phyloP scores from a whole-genome alignment of 2,797 vertebrate genomes.

The Bradypus variegatus region DNA sequence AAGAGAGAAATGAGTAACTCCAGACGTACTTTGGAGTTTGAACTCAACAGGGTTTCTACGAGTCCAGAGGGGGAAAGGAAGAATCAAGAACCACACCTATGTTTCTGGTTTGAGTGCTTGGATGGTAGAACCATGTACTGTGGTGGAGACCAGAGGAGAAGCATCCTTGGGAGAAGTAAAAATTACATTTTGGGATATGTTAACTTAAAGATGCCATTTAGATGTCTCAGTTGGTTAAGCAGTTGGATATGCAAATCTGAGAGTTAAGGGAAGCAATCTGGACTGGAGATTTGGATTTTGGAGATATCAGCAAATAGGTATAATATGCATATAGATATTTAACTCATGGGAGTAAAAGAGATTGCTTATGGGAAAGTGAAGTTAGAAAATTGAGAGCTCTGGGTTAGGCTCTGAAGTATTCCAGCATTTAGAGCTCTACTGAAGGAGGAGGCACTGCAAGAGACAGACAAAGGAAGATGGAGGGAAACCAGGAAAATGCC shows the following conservation, averaged over 20 bases:
- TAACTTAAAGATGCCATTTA: constrained; percentile 18
- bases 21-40: neutral
- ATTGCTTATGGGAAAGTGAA: neutral
- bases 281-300: neutral
- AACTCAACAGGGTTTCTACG: neutral
- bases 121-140: neutral
- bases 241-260: constrained; percentile 2
- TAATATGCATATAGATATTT: neutral
- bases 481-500: neutral
- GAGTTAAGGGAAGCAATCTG: constrained; percentile 9
- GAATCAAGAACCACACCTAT: neutral
- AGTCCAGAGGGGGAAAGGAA: neutral
- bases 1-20: neutral
- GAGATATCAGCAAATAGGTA: neutral
- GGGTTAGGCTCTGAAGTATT: neutral
- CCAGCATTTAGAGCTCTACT: neutral
- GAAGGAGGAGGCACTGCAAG: neutral
- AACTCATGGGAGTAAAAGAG: neutral
- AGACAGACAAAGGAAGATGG: neutral
- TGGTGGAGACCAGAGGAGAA: neutral
- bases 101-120: neutral
- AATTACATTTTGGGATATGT: neutral
- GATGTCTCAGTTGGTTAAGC: neutral
- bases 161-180: neutral
- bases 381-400: neutral